Conservation (phyloP, 2,888 invertebrate genomes). For the Harpalus rufipes region DNA sequence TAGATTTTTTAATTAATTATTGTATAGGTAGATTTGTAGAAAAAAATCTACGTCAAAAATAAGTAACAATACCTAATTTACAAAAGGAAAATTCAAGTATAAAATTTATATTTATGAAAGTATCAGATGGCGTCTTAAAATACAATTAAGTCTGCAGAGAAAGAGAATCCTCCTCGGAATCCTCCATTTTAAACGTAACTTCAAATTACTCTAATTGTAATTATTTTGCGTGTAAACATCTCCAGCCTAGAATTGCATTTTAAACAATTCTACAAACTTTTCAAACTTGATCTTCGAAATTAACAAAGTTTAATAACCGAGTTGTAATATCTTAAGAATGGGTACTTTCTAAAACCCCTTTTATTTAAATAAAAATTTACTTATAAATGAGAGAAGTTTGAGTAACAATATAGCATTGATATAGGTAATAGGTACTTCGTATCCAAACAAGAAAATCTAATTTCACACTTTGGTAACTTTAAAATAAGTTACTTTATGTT, state of each 20-base stretch:
- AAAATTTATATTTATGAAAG: too few relatives aligned
- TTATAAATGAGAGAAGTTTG: slow-evolving; percentile 45
- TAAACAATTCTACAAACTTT: slow-evolving; percentile 31
- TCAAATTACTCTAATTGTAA: slow-evolving; percentile 20
- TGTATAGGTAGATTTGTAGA: too few relatives aligned
- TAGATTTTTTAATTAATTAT: too few relatives aligned
- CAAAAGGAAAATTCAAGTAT: too few relatives aligned
- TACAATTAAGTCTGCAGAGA: slow-evolving; percentile 4
- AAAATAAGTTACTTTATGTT: slow-evolving; percentile 12
- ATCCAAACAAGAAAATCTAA: not conserved
- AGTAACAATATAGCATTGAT: not conserved
- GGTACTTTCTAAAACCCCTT: not conserved
- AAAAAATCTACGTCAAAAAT: too few relatives aligned
- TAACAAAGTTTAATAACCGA: slow-evolving; percentile 49
- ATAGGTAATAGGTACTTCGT: slow-evolving; percentile 1
- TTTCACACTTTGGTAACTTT: not conserved
- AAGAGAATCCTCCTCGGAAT: not conserved
- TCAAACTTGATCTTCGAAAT: slow-evolving; percentile 43
- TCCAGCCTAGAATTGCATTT: slow-evolving; percentile 7
- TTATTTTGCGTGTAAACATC: slow-evolving; percentile 30
- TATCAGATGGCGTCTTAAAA: not conserved
- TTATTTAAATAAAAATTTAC: slow-evolving; percentile 58
- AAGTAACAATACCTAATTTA: too few relatives aligned
- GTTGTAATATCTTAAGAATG: slow-evolving; percentile 22
- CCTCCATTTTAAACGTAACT: not conserved